A percentile compares a stretch with the other conserved stretches of the same genome.
Evolutionary conservation across 1,140 invertebrate species (phyloP).

Genomic region (Drosophila ficusphila): DNA sequence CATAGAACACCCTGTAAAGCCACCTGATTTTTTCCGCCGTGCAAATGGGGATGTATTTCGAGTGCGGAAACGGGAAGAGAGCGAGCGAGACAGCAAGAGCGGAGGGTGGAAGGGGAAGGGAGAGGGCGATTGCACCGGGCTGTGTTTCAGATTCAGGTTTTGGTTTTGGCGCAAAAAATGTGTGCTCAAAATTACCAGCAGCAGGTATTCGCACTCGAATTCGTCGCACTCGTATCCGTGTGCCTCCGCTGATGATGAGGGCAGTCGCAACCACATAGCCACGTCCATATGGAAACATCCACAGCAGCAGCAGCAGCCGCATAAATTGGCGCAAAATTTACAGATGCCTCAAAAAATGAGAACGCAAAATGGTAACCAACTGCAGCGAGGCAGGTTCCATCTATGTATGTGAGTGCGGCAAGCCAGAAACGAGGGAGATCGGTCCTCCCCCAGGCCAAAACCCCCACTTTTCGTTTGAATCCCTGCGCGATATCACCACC

Average conservation of each 20-base stretch:
- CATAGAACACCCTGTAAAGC: too few relatives aligned
- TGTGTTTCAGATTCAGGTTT: conserved; percentile 75
- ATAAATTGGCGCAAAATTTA: conserved; percentile 78
- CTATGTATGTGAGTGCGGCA: conserved; percentile 28
- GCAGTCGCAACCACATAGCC: conserved; percentile 22
- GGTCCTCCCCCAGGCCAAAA: neutral
- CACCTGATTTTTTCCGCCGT: neutral
- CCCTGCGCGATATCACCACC: conserved; percentile 1
- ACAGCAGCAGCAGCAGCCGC: conserved; percentile 56
- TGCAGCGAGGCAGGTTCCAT: conserved; percentile 12
- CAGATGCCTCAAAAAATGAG: conserved; percentile 64
- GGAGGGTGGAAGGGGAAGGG: neutral
- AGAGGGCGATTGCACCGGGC: conserved; percentile 28
- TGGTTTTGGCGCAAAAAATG: conserved; percentile 76
- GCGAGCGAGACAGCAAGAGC: conserved; percentile 1
- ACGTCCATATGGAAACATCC: conserved; percentile 9
- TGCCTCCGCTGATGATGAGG: conserved; percentile 16
- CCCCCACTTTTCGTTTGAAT: neutral
- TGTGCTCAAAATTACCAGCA: conserved; percentile 71
- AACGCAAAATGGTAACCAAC: conserved; percentile 11
- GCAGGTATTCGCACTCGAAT: conserved; percentile 59
- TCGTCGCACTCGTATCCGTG: conserved; percentile 9
- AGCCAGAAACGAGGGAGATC: conserved; percentile 21
- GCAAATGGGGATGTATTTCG: conserved; percentile 45
- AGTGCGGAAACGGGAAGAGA: conserved; percentile 53